Evolutionary conservation across 2,113 vertebrate genomes (phyloP).

Genomic region (Labrus mixtus): DNA sequence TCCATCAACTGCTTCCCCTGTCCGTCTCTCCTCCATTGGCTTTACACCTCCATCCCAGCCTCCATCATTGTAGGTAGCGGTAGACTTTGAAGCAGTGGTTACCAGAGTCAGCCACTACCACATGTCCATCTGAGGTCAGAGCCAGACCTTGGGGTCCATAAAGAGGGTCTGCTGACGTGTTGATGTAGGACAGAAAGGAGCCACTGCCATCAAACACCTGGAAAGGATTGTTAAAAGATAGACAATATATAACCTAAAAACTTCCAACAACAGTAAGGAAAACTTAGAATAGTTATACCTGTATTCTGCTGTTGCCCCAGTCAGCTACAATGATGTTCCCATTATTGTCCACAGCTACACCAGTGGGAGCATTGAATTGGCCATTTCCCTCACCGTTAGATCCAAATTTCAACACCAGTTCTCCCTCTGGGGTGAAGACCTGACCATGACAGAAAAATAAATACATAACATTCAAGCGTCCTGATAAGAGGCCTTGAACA

Average conservation of each 20-base stretch:
- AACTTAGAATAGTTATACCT: conserved; percentile 80
- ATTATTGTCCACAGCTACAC: conserved; percentile 94
- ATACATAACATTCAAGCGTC: too few relatives aligned
- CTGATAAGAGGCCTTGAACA: too few relatives aligned
- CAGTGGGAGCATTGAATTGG: conserved; percentile 97
- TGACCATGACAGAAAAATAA: conserved; percentile 48
- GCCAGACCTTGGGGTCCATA: conserved; percentile 97
- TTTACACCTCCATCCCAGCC: conserved; percentile 1
- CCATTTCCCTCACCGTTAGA: conserved; percentile 98
- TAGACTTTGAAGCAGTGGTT: conserved; percentile 99
- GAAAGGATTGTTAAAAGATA: neutral
- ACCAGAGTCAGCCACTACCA: conserved; percentile 97
- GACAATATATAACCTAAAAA: neutral
- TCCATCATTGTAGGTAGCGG: conserved; percentile 93
- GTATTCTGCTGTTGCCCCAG: conserved; percentile 98
- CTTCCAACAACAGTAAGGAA: neutral
- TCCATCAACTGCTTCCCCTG: neutral
- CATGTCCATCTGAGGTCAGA: conserved; percentile 95
- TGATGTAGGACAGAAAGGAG: conserved; percentile 97
- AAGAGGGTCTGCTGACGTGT: conserved; percentile 96
- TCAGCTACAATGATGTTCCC: conserved; percentile 98
- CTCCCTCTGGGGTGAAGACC: conserved; percentile 96
- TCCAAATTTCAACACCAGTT: conserved; percentile 96
- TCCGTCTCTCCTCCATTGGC: neutral
- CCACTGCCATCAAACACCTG: conserved; percentile 97